These are phyloP conservation scores for Microplitis deprimator DNA, from an alignment of 2,888 invertebrate genomes.

Conservation along the genomic window DNA sequence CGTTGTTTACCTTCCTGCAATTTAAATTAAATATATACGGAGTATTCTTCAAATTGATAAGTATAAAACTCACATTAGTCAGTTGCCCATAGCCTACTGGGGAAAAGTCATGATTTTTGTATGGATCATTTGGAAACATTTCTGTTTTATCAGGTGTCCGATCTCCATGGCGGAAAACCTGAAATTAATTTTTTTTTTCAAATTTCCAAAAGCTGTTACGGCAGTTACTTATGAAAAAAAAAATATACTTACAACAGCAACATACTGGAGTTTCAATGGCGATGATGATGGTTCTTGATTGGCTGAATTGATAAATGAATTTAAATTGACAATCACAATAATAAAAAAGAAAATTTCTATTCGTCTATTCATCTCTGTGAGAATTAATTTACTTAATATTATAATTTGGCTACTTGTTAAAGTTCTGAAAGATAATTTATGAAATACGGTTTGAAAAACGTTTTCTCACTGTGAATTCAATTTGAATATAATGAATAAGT, in stretches of 20 bases:
- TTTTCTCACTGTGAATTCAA: no score
- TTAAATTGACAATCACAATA: neutral
- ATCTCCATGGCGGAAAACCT: constrained; percentile 77
- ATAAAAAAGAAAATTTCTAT: neutral
- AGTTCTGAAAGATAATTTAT: no score
- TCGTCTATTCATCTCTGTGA: no score
- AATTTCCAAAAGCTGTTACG: neutral
- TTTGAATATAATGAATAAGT: no score
- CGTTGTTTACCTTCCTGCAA: constrained; percentile 73
- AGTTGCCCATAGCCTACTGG: constrained; percentile 74
- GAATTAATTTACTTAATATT: no score
- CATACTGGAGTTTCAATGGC: neutral
- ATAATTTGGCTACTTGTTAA: no score
- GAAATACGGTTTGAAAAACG: no score
- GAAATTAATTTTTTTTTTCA: neutral
- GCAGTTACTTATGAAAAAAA: neutral
- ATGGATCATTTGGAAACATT: constrained; percentile 75
- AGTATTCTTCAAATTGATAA: neutral
- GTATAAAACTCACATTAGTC: constrained; percentile 51
- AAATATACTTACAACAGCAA: neutral
- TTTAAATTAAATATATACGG: neutral
- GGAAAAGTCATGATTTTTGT: constrained; percentile 73
- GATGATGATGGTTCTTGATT: neutral
- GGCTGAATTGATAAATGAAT: neutral
- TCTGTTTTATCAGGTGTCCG: constrained; percentile 77